These are phyloP conservation scores for Epinephelus awoara DNA, from an alignment of 2,797 vertebrate genomes.

Conservation along the genomic window DNA sequence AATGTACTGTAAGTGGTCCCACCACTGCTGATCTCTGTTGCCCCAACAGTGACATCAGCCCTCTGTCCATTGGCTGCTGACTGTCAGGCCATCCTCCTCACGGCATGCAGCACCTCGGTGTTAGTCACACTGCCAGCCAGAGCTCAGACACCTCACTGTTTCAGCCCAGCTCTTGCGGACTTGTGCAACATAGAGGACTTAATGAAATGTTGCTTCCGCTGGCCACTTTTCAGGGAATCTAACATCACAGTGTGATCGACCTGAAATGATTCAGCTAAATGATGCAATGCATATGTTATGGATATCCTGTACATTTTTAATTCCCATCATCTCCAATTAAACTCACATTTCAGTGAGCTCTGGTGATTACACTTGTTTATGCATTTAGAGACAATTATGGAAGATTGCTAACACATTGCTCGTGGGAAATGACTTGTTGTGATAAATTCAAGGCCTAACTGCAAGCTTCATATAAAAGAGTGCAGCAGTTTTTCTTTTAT, in stretches of 20 bases:
- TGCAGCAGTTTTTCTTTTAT: no score
- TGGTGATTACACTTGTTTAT: no score
- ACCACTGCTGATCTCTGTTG: constrained; percentile 57
- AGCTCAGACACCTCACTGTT: constrained; percentile 36
- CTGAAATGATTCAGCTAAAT: neutral
- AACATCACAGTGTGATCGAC: neutral
- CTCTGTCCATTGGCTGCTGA: constrained; percentile 70
- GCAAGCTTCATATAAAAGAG: neutral
- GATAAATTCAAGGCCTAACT: neutral
- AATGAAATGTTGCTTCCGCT: neutral
- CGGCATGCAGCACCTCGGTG: constrained; percentile 60
- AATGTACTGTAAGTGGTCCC: constrained; percentile 44
- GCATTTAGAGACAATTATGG: no score
- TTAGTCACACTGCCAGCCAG: constrained; percentile 23
- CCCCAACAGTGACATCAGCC: constrained; percentile 68
- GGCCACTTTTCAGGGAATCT: neutral
- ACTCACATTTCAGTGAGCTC: neutral
- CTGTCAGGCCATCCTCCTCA: constrained; percentile 71
- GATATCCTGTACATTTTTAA: neutral
- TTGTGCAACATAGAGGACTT: constrained; percentile 1
- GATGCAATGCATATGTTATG: neutral
- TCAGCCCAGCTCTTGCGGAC: neutral
- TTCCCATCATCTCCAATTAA: neutral
- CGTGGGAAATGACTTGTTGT: neutral
- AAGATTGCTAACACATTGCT: neutral